Percentiles rank a stretch among this genome's conserved stretches.
These are phyloP conservation scores for Drosophila prolongata DNA, from an alignment of 2,888 invertebrate genomes.

Conservation along the genomic window DNA sequence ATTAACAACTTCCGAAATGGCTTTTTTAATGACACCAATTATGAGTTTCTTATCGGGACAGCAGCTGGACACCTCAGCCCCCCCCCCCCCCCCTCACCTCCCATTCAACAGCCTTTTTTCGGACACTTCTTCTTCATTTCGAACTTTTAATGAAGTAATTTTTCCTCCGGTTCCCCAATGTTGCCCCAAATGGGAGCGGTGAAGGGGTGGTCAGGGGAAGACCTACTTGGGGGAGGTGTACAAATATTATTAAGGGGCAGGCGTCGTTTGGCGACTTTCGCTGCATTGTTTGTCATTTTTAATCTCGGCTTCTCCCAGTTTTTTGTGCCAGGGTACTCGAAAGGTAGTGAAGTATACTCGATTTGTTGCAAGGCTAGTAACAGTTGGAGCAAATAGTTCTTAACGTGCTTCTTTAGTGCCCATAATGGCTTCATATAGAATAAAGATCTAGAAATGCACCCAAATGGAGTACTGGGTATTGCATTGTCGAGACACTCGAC, in stretches of 20 bases:
- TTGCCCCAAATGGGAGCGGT: background rate
- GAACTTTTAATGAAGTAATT: constrained; percentile 78
- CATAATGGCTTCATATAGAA: too few species aligned
- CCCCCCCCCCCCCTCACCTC: background rate
- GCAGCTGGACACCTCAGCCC: constrained; percentile 56
- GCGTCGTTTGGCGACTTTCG: constrained; percentile 24
- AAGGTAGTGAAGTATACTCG: too few species aligned
- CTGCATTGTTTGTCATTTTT: constrained; percentile 69
- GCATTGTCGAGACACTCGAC: background rate
- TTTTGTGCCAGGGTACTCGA: background rate
- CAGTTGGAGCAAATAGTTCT: background rate
- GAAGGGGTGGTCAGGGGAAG: background rate
- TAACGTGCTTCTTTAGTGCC: too few species aligned
- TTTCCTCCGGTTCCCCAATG: constrained; percentile 41
- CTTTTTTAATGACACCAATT: constrained; percentile 80
- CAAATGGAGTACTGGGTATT: background rate
- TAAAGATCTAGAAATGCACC: too few species aligned
- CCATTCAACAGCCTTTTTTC: constrained; percentile 7
- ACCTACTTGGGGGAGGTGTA: background rate
- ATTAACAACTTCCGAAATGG: constrained; percentile 82
- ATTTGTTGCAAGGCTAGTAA: background rate
- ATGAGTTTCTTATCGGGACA: constrained; percentile 80
- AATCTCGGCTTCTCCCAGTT: constrained; percentile 35
- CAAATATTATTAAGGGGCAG: constrained; percentile 16
- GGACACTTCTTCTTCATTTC: constrained; percentile 49